Conservation (phyloP, 2,888 invertebrate species). For the Chrysina gloriosa region DNA sequence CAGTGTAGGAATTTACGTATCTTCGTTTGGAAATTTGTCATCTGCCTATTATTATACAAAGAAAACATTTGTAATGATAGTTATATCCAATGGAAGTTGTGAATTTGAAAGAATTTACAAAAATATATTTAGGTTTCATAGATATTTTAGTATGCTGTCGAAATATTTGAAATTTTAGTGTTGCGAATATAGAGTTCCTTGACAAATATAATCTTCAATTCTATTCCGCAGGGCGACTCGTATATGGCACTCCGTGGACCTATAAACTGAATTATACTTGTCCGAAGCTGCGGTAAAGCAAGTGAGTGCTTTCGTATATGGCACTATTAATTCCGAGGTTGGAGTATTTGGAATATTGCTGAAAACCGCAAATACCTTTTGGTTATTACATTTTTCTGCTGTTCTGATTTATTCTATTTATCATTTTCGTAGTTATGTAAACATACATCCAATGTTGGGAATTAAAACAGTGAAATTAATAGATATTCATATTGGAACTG, state of each 20-base stretch:
- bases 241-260: conserved; percentile 59
- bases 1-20: no score
- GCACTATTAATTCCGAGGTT: conserved; percentile 15
- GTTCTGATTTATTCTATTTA: no score
- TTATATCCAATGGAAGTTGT: no score
- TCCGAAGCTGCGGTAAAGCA: conserved; percentile 56
- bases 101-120: no score
- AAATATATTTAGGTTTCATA: neutral
- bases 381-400: no score
- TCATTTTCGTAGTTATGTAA: no score
- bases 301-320: neutral
- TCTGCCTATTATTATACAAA: no score
- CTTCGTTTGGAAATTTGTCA: no score
- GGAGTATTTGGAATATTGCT: conserved; percentile 9
- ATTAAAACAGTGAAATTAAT: no score
- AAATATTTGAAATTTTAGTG: neutral
- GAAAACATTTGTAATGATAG: no score
- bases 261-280: conserved; percentile 63
- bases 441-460: no score
- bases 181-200: neutral
- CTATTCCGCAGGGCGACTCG: conserved; percentile 10
- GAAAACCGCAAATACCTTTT: neutral
- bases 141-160: neutral
- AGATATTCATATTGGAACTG: no score
- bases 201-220: neutral